These are phyloP conservation scores for Teleogryllus occipitalis DNA, from an alignment of 1,140 invertebrate genomes.

Conservation along the genomic window DNA sequence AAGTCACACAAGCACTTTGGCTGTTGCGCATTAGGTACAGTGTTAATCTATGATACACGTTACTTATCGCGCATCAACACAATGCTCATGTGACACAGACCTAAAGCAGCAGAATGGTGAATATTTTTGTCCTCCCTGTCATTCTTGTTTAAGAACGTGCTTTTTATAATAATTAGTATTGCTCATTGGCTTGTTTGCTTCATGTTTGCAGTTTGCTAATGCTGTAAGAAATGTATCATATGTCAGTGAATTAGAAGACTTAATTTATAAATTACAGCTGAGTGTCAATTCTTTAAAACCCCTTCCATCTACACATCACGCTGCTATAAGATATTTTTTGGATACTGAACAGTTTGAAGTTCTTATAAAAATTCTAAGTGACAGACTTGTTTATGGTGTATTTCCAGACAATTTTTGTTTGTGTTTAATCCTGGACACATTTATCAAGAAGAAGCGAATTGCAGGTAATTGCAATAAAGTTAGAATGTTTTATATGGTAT, in stretches of 20 bases:
- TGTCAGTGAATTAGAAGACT: constrained; percentile 57
- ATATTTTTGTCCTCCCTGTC: no score
- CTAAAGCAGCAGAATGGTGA: no score
- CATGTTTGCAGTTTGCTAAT: constrained; percentile 47
- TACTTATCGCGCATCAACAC: no score
- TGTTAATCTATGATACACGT: no score
- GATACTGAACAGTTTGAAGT: constrained; percentile 47
- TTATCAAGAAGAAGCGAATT: constrained; percentile 61
- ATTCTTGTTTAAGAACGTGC: no score
- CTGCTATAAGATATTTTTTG: constrained; percentile 60
- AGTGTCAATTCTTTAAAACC: constrained; percentile 57
- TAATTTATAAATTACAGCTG: constrained; percentile 59
- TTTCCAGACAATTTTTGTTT: constrained; percentile 73
- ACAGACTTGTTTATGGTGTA: constrained; percentile 80
- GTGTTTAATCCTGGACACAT: constrained; percentile 74
- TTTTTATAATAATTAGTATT: no score
- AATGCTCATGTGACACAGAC: no score
- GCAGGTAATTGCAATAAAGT: constrained; percentile 27
- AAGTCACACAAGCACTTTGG: no score
- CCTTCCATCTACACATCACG: constrained; percentile 72
- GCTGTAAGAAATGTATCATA: constrained; percentile 39
- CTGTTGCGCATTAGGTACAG: no score
- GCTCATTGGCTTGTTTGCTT: neutral
- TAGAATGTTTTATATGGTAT: neutral
- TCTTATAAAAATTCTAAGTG: constrained; percentile 62